Evolutionary conservation across 2,113 vertebrate genomes (phyloP).

Genomic region (Amblyopsis rosae): DNA sequence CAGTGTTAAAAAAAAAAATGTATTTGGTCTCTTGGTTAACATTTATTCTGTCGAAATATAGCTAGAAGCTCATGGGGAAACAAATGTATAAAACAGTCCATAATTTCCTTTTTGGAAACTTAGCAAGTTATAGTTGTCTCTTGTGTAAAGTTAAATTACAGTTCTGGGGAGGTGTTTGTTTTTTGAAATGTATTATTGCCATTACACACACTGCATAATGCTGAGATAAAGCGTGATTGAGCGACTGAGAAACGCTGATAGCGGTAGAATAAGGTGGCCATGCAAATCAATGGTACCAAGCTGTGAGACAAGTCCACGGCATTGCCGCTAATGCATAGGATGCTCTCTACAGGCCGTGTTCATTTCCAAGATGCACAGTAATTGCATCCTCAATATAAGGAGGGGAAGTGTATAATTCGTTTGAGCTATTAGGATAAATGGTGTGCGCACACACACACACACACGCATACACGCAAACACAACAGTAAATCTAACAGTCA

Average conservation of each 20-base stretch:
- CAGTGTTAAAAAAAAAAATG: not conserved
- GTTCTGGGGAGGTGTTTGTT: conserved; percentile 50
- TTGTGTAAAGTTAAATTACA: conserved; percentile 48
- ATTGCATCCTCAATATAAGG: too few relatives aligned
- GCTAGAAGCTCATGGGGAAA: not conserved
- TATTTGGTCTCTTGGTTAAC: not conserved
- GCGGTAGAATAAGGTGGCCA: conserved; percentile 56
- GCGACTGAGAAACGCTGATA: conserved; percentile 68
- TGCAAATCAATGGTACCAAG: conserved; percentile 69
- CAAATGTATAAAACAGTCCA: not conserved
- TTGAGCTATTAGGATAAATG: too few relatives aligned
- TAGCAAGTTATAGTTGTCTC: conserved; percentile 5
- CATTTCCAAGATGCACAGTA: too few relatives aligned
- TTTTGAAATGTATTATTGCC: conserved; percentile 65
- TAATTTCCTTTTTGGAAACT: conserved; percentile 20
- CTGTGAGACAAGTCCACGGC: conserved; percentile 46
- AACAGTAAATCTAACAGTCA: too few relatives aligned
- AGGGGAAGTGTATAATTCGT: too few relatives aligned
- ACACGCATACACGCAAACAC: too few relatives aligned
- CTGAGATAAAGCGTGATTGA: conserved; percentile 68
- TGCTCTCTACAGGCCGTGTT: too few relatives aligned
- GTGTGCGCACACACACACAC: too few relatives aligned
- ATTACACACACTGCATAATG: conserved; percentile 64
- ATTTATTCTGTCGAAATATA: not conserved
- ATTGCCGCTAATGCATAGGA: too few relatives aligned